phyloP scores from a whole-genome alignment of 92 coral and sea anemone species.

The Phenganax marumi region DNA sequence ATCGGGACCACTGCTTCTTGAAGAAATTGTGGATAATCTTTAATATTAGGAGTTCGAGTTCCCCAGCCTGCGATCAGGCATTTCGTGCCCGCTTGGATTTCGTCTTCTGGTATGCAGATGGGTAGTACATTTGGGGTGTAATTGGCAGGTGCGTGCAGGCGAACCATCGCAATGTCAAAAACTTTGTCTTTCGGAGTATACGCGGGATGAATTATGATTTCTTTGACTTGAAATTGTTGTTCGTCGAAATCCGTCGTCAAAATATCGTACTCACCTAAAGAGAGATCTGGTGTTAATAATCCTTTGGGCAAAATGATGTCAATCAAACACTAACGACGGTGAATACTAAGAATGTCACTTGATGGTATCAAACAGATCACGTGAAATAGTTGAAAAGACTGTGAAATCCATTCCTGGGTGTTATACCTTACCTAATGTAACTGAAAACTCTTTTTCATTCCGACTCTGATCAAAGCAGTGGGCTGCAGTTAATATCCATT shows the following conservation, averaged over 20 bases:
- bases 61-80: constrained; percentile 97
- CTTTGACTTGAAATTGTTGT: constrained; percentile 3
- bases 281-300: not conserved
- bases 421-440: constrained; percentile 20
- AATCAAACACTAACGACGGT: not conserved
- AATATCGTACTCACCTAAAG: constrained; percentile 29
- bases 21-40: constrained; percentile 62
- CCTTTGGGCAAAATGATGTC: not conserved
- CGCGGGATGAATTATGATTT: constrained; percentile 58
- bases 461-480: constrained; percentile 33
- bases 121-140: constrained; percentile 67
- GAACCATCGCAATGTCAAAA: constrained; percentile 81
- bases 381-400: not conserved
- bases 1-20: constrained; percentile 80
- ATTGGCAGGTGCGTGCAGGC: constrained; percentile 59
- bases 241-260: constrained; percentile 19
- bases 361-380: not conserved
- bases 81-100: constrained; percentile 62
- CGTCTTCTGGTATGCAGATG: constrained; percentile 72
- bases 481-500: constrained; percentile 30
- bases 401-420: not conserved
- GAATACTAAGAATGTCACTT: not conserved
- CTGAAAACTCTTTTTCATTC: not conserved
- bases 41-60: constrained; percentile 20
- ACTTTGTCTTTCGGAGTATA: constrained; percentile 49